Base-by-base conservation (phyloP, 2,113 vertebrate species). In the Elephantulus edwardii region DNA sequence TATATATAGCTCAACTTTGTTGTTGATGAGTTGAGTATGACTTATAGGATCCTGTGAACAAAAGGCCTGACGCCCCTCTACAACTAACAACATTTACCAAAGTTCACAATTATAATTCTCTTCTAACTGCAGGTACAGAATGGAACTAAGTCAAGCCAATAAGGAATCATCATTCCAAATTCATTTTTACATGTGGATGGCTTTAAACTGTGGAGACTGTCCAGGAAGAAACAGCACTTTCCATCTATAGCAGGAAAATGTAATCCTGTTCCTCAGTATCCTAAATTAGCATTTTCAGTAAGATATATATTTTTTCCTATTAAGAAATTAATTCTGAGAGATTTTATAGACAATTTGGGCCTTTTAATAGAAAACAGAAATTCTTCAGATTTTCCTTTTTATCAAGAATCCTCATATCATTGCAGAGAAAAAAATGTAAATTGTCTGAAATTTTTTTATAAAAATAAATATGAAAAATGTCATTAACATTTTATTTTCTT, bases 371-470 rank as follows among this genome's bases (percentile, higher is more conserved):
- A 76, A 26, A 86, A 77, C 46, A 88, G 48, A 70, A 78, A 3
- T 83, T 93, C 14, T 91, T 92, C 7, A 42, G 4, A 35, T 94
- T 91, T 87, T 56, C 77, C 54, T 14, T 28, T 54, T 71, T 79
- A 44, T 42, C 68, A 60, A 38, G 24, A 80, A 60, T 86, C 1
- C 56, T 74, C 40, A 64, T 2, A 75, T 90, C 42, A 40, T 1
- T 1, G n/a, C 88, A 12, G 72, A 76, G 76, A 64, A 48, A 30
- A 13, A 40, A 58, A 28, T 60, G 66, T 28, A 1, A 84, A 80
- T 83, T 60, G 54, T 68, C 4, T 35, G 6, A 79, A 87, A 68
- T n/a, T n/a, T 50, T 10, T 50, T 40, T 20, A 24, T 44, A 60
- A 35, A 77, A 76, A 62, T 24, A 60, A 58, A 30, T 30, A 13